Conservation (phyloP, 1,140 invertebrate species). For the Aphelinus certus region DNA sequence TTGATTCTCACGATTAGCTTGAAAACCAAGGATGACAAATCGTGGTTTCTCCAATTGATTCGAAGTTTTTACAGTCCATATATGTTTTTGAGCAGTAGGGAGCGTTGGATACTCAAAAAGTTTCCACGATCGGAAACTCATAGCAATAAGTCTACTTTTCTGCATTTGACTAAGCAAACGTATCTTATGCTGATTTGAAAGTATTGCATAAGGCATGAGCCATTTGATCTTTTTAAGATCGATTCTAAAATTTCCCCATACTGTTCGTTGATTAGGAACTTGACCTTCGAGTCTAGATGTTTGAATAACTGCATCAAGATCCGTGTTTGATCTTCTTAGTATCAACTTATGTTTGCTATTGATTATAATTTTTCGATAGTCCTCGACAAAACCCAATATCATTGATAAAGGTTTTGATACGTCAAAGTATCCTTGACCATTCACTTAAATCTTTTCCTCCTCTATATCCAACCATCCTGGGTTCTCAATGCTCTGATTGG, state of each 20-base stretch:
- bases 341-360: constrained; percentile 64
- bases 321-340: constrained; percentile 52
- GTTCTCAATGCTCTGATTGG: neutral
- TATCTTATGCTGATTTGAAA: constrained; percentile 46
- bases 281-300: neutral
- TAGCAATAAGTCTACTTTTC: constrained; percentile 45
- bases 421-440: constrained; percentile 49
- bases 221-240: constrained; percentile 39
- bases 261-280: neutral
- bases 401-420: constrained; percentile 55
- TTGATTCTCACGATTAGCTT: constrained; percentile 40
- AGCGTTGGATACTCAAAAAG: constrained; percentile 56
- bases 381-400: constrained; percentile 62
- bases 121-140: constrained; percentile 55
- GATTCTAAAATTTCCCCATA: constrained; percentile 31
- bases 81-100: constrained; percentile 45
- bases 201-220: constrained; percentile 41
- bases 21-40: constrained; percentile 44
- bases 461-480: neutral
- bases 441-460: neutral
- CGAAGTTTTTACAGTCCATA: constrained; percentile 48
- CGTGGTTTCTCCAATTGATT: constrained; percentile 48
- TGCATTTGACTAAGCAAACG: constrained; percentile 45
- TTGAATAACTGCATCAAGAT: constrained; percentile 45
- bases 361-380: constrained; percentile 61